These are phyloP conservation scores for Ctenopoma kingsleyae DNA, from an alignment of 2,797 vertebrate genomes.

Conservation along the genomic window DNA sequence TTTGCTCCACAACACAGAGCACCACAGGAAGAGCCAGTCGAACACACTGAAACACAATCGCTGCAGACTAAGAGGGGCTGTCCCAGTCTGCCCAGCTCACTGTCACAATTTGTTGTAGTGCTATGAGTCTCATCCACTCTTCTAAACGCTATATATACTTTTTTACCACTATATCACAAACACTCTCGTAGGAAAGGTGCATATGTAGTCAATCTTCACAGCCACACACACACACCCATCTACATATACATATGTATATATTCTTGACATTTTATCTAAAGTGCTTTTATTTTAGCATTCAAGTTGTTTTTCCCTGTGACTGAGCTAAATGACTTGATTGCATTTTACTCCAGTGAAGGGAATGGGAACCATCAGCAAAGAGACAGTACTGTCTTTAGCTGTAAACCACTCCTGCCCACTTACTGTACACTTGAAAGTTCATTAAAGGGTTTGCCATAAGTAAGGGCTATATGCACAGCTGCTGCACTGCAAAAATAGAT, in stretches of 20 bases:
- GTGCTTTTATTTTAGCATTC: conserved; percentile 87
- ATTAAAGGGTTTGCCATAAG: conserved; percentile 65
- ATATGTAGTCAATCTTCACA: background rate
- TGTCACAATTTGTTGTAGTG: conserved; percentile 61
- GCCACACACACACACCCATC: background rate
- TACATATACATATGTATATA: conserved; percentile 12
- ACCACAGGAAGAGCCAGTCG: conserved; percentile 71
- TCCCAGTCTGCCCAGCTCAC: conserved; percentile 64
- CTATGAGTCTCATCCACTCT: conserved; percentile 46
- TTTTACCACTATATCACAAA: conserved; percentile 22
- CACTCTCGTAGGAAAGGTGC: conserved; percentile 5
- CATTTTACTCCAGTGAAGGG: conserved; percentile 87
- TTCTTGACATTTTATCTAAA: conserved; percentile 64
- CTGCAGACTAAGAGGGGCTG: conserved; percentile 68
- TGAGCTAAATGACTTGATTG: conserved; percentile 69
- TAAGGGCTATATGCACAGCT: conserved; percentile 65
- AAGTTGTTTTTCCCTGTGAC: conserved; percentile 79
- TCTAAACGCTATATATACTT: conserved; percentile 16
- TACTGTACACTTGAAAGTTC: conserved; percentile 74
- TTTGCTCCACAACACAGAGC: conserved; percentile 80
- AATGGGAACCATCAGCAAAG: conserved; percentile 76
- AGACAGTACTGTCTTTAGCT: conserved; percentile 67
- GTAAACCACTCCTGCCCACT: conserved; percentile 71
- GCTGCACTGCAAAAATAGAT: conserved; percentile 54
- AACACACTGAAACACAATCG: conserved; percentile 78